Evolutionary conservation across 2,797 vertebrate species (phyloP), one percentile per base, ranked within the genome.

Genomic region (Ispidina picta): DNA sequence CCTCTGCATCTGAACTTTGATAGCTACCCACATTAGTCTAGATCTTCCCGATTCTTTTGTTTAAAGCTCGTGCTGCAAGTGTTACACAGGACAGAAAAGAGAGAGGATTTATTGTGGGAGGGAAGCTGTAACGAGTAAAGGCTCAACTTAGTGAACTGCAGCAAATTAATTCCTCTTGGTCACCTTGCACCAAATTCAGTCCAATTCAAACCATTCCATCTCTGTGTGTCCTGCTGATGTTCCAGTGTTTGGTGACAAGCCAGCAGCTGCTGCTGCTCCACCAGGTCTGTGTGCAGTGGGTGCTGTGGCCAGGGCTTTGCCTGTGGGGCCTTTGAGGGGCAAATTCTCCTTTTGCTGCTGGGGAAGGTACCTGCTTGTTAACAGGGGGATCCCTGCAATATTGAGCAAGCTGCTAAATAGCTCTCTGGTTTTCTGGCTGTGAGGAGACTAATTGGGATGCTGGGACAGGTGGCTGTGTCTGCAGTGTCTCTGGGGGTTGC

Each of bases 131-230:
- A 12, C 65, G 39, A 3, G 3, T 12, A n/a, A 56, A 76, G 62
- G 87, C 64, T 84, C 92, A 18, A 0, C 68, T 86, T 43, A 2
- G 77, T 10, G 74, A 86, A 9, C 64, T 10, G 80, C 12, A 13
- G 39, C 1, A 14, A 66, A 71, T 56, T 5, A 39, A 60, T 83
- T 90, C 35, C 68, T 51, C 62, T 21, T 6, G n/a, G 80, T 5
- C 15, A 2, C 33, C 16, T 49, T 0, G 23, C 0, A 3, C 28
- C 6, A 1, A 17, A 52, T 26, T 17, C 69, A 39, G 37, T 41
- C 29, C 29, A 0, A 0, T 19, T 41, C 37, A 8, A 2, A n/a
- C 6, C 18, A 0, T 7, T 12, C 28, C 25, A 0, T 0, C 5
- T 2, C 69, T 0, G 0, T 0, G 26, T 3, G 18, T 51, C 83